These are phyloP conservation scores for Automeris io DNA, from an alignment of 2,888 invertebrate genomes.

Conservation along the genomic window DNA sequence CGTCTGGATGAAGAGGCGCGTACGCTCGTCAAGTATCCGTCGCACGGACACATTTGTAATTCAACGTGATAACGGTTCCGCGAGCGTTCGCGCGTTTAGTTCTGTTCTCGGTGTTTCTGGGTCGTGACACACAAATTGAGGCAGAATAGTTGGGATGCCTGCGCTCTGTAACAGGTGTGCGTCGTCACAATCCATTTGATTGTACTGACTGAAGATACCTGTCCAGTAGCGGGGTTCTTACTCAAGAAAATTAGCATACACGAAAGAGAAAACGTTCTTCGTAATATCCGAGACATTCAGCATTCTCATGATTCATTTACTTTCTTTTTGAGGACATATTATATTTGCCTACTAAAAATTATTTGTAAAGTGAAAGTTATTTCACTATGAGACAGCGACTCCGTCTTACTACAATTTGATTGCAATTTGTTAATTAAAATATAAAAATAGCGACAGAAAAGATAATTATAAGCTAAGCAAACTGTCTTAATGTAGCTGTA, in stretches of 20 bases:
- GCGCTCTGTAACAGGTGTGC: constrained; percentile 24
- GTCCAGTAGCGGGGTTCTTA: background rate
- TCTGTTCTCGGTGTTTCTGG: constrained; percentile 48
- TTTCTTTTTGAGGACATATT: constrained; percentile 48
- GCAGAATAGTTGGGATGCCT: constrained; percentile 30
- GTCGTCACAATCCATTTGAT: constrained; percentile 4
- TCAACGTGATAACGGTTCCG: constrained; percentile 67
- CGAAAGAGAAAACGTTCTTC: background rate
- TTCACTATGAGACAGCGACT: constrained; percentile 31
- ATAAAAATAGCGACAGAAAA: too few relatives aligned
- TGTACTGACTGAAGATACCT: background rate
- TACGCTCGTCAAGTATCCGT: constrained; percentile 33
- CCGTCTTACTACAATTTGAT: too few relatives aligned
- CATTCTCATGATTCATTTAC: constrained; percentile 16
- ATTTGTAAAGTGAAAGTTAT: constrained; percentile 56
- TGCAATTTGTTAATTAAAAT: too few relatives aligned
- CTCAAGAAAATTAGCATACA: background rate
- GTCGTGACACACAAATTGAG: constrained; percentile 47
- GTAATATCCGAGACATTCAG: constrained; percentile 15
- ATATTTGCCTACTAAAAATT: constrained; percentile 49
- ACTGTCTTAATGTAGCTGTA: too few relatives aligned
- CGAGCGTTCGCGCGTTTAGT: constrained; percentile 53
- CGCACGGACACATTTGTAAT: constrained; percentile 58
- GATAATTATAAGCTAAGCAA: too few relatives aligned
- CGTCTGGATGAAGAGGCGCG: constrained; percentile 38